A percentile compares a stretch with the other conserved stretches of the same genome.
Conservation (phyloP, 2,797 vertebrate genomes). For the Staurois parvus region DNA sequence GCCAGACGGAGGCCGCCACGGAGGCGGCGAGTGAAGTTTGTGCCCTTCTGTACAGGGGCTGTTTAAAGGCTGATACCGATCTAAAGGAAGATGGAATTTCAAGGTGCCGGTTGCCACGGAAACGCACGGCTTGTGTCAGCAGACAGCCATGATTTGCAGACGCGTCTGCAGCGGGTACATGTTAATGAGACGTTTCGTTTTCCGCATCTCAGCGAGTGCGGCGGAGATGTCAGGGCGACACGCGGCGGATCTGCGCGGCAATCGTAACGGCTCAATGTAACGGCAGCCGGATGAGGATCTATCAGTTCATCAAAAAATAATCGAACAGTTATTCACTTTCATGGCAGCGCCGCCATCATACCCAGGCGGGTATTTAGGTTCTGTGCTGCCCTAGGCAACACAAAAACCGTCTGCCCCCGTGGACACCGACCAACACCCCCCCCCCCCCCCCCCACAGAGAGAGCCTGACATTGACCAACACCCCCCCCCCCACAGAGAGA, state of each 20-base stretch:
- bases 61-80: not conserved
- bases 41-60: not conserved
- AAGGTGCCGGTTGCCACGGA: slow-evolving; percentile 33
- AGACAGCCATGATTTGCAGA: slow-evolving; percentile 5
- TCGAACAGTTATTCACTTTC: too few relatives aligned
- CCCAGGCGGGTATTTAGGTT: too few relatives aligned
- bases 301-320: too few relatives aligned
- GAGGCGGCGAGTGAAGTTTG: not conserved
- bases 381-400: too few relatives aligned
- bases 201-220: not conserved
- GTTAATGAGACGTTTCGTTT: not conserved
- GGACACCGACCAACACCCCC: too few relatives aligned
- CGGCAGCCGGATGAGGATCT: too few relatives aligned
- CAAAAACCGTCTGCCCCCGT: too few relatives aligned
- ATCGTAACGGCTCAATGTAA: too few relatives aligned
- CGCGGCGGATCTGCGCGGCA: not conserved
- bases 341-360: too few relatives aligned
- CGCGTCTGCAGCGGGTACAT: not conserved
- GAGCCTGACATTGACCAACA: too few relatives aligned
- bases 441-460: too few relatives aligned
- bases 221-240: not conserved
- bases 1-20: not conserved
- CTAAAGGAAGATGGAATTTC: not conserved
- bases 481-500: too few relatives aligned
- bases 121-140: slow-evolving; percentile 35